A percentile compares a stretch with the other conserved stretches of the same genome.
Evolutionary conservation across 2,797 vertebrate species (phyloP).

Genomic region (Anguilla marmorata): DNA sequence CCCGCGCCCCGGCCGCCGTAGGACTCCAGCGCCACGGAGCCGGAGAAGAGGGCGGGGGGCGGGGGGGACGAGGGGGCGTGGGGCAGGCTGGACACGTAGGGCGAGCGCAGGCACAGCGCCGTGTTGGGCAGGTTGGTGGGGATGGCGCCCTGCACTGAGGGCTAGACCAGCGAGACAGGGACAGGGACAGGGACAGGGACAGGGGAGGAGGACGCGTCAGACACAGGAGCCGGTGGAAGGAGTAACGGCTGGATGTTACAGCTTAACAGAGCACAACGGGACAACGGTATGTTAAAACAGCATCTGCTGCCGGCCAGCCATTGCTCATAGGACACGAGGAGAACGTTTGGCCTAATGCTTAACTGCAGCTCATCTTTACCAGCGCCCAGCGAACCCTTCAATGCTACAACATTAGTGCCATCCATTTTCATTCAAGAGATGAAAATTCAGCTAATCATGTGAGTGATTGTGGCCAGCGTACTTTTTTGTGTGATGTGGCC

Average conservation of each 20-base stretch:
- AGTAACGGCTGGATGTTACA: neutral
- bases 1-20: conserved; percentile 73
- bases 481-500: neutral
- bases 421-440: neutral
- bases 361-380: neutral
- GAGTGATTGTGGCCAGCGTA: neutral
- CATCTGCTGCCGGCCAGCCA: neutral
- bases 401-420: neutral
- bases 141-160: conserved; percentile 83
- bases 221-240: neutral
- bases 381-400: neutral
- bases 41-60: conserved; percentile 81
- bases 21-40: conserved; percentile 76
- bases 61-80: conserved; percentile 80
- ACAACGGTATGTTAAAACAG: neutral
- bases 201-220: neutral
- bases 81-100: conserved; percentile 80
- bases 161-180: conserved; percentile 42
- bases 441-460: neutral
- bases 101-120: conserved; percentile 81
- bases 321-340: neutral
- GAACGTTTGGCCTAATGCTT: neutral
- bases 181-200: neutral
- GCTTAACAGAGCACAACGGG: neutral
- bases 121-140: conserved; percentile 88